These are phyloP conservation scores for Melanophora roralis DNA, from an alignment of 2,888 invertebrate genomes.

Conservation along the genomic window DNA sequence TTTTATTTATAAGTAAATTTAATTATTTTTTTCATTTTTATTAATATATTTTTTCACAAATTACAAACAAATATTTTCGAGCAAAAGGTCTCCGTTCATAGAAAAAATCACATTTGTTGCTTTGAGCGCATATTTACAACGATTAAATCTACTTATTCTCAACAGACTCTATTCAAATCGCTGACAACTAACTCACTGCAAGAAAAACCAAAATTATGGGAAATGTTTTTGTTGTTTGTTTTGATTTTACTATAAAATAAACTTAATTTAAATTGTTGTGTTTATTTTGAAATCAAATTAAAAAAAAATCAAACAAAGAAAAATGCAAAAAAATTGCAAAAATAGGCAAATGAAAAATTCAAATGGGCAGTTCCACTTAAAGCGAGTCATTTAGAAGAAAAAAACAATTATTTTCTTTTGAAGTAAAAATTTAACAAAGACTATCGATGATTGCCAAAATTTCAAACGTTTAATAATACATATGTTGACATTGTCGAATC, in stretches of 20 bases:
- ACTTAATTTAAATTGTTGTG: background rate
- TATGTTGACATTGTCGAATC: too few relatives aligned
- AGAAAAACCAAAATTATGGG: conserved; percentile 8
- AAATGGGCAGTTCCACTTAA: too few relatives aligned
- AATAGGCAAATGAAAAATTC: too few relatives aligned
- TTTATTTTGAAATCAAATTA: background rate
- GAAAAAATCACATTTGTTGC: conserved; percentile 8
- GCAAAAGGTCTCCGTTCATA: conserved; percentile 4
- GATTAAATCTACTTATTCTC: conserved; percentile 16
- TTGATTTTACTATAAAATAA: background rate
- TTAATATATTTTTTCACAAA: background rate
- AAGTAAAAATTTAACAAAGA: too few relatives aligned
- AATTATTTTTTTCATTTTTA: background rate
- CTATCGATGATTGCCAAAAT: too few relatives aligned
- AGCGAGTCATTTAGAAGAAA: background rate
- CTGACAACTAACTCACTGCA: background rate
- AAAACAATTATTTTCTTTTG: too few relatives aligned
- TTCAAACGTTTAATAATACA: too few relatives aligned
- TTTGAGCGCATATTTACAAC: conserved; percentile 39
- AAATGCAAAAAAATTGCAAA: background rate
- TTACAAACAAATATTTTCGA: too few relatives aligned
- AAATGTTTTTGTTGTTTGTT: background rate
- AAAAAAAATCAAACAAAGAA: background rate
- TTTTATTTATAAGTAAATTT: background rate
- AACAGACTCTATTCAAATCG: conserved; percentile 1